Evolutionary conservation across 37 sponge, comb jelly and placozoan species (phyloP).

Genomic region (Cliona cf. orientalis): DNA sequence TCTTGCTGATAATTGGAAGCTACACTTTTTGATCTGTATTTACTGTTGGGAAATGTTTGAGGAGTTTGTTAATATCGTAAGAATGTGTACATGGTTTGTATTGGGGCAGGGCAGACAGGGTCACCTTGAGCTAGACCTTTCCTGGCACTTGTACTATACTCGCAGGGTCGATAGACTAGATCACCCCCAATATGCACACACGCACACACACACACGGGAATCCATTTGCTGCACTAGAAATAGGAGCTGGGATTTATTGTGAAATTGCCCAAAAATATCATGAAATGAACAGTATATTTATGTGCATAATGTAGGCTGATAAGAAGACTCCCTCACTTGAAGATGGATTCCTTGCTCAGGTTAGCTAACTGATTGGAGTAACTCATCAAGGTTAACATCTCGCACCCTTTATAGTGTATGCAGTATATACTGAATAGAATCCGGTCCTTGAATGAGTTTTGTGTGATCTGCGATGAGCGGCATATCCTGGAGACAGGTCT

Average conservation of each 20-base stretch:
- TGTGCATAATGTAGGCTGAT: conserved; percentile 6
- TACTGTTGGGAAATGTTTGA: background rate
- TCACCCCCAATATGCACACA: too few relatives aligned
- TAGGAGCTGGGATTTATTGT: too few relatives aligned
- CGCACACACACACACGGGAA: too few relatives aligned
- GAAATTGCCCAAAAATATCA: too few relatives aligned
- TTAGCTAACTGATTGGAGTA: background rate
- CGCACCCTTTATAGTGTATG: conserved; percentile 9
- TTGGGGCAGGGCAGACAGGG: too few relatives aligned
- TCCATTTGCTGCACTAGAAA: too few relatives aligned
- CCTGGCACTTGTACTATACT: too few relatives aligned
- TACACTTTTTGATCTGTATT: background rate
- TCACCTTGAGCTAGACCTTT: too few relatives aligned
- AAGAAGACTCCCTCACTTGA: conserved; percentile 54
- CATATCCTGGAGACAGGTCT: conserved; percentile 71
- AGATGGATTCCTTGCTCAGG: conserved; percentile 72
- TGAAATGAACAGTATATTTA: too few relatives aligned
- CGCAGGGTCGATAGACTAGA: too few relatives aligned
- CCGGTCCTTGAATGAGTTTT: conserved; percentile 78
- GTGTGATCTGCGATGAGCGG: conserved; percentile 91
- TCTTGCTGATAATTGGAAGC: background rate
- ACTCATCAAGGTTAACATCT: background rate
- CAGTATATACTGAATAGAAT: conserved; percentile 73
- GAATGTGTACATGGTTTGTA: too few relatives aligned
- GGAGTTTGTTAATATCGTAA: too few relatives aligned